Evolutionary conservation across 1,140 invertebrate species (phyloP), one percentile per base, ranked within the genome.

Genomic region (Bilobella aurantiaca): DNA sequence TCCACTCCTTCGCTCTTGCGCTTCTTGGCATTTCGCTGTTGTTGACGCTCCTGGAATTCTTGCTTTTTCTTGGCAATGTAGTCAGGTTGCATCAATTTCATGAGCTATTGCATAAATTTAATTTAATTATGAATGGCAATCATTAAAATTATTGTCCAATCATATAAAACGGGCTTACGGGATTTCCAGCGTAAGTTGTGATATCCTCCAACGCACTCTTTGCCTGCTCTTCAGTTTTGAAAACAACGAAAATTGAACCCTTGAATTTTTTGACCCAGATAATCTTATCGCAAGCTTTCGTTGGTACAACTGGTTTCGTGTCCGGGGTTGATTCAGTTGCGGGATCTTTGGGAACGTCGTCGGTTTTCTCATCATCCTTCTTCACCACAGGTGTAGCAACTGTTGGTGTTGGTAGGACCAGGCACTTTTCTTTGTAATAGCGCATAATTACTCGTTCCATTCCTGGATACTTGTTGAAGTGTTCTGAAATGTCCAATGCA

Each of bases 171-270:
- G n/a, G n/a, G 28, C 28, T 62, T 62, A 66, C 65, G 8, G 37
- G 1, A 46, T 42, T 21, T 3, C 64, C 64, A n/a, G 61, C 61
- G 29, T 58, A 69, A 21, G 29, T 31, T 3, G 21, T 57, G 2
- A 29, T 31, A 2, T 70, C 65, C 8, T 53, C 46, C 34, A 70
- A 32, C 2, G 67, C 12, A 16, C 59, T 63, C 47, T 64, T 47
- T 0, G 65, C 66, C 37, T 59, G 34, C 21, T 73, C 71, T 2
- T 34, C 53, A 1, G 68, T 64, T 42, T 73, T 69, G 29, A 73
- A 70, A 21, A 69, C 66, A 8, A 68, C 66, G 23, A 73, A 70
- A 29, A 73, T 58, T 23, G 71, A 73, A 21, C 71, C 71, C 42
- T 73, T 73, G 47, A 73, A 73, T 34, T 70, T 64, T n/a, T 57